phyloP scores from a whole-genome alignment of 2,113 vertebrate species.

The Panurus biarmicus region DNA sequence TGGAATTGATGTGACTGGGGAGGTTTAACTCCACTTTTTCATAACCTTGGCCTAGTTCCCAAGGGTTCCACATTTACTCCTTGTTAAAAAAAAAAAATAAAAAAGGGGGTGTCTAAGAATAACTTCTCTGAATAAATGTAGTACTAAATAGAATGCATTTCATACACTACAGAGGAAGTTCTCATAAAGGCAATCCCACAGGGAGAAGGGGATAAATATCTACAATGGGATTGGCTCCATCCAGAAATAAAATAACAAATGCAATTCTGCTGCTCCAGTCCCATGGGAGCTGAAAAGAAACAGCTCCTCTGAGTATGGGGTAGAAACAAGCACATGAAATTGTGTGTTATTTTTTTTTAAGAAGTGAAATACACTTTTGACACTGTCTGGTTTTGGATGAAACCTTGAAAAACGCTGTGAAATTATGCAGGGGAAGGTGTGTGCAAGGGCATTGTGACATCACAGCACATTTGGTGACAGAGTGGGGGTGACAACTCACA shows the following conservation, averaged over 20 bases:
- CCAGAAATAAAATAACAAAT: not conserved
- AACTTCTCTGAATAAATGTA: not conserved
- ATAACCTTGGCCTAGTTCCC: not conserved
- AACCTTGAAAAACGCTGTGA: accelerated
- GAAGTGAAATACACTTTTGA: not conserved
- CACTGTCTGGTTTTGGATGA: accelerated
- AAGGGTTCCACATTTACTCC: not conserved
- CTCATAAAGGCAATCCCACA: not conserved
- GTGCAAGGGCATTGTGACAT: not conserved
- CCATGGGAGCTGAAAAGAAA: not conserved
- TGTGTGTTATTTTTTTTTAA: not conserved
- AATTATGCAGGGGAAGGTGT: accelerated
- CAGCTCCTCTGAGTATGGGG: not conserved
- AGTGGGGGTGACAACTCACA: accelerated
- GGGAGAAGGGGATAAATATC: not conserved
- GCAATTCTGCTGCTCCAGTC: not conserved
- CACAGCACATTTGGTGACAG: not conserved
- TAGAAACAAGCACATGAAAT: not conserved
- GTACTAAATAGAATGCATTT: not conserved
- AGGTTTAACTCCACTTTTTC: not conserved
- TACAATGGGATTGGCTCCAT: not conserved
- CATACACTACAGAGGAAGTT: not conserved
- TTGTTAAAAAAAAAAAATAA: not conserved
- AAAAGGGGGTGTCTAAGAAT: not conserved
- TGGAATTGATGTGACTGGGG: not conserved